Conservation (phyloP, 2,888 invertebrate genomes). For the Horisme vitalbata region DNA sequence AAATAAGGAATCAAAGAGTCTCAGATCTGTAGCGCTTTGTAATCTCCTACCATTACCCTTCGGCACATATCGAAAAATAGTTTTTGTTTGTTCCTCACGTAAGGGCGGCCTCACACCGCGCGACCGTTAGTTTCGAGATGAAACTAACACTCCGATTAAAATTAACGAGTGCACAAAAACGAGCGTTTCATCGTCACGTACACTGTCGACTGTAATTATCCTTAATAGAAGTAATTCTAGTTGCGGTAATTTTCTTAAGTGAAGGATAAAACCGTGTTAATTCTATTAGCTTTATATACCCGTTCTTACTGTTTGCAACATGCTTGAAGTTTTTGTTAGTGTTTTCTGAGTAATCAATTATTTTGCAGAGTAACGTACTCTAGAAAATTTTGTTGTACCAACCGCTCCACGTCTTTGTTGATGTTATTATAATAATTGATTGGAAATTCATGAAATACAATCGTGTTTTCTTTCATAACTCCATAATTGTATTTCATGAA, state of each 20-base stretch:
- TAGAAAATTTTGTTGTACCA: no score
- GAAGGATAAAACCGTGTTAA: slow-evolving; percentile 31
- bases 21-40: no score
- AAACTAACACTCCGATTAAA: slow-evolving; percentile 36
- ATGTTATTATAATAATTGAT: no score
- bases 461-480: no score
- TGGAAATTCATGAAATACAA: no score
- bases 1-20: no score
- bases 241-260: slow-evolving; percentile 27
- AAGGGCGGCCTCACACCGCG: slow-evolving; percentile 46
- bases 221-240: slow-evolving; percentile 29
- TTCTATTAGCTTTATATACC: slow-evolving; percentile 28
- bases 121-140: slow-evolving; percentile 39
- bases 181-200: slow-evolving; percentile 23
- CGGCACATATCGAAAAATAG: slow-evolving; percentile 36
- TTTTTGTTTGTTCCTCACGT: slow-evolving; percentile 50
- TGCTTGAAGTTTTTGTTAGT: neutral
- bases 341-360: no score
- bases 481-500: no score
- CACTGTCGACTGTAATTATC: slow-evolving; percentile 27
- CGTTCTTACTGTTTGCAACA: slow-evolving; percentile 8
- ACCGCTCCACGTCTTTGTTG: no score
- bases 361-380: no score
- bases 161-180: slow-evolving; percentile 33
- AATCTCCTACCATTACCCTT: no score